These are phyloP conservation scores for Calliopum simillimum DNA, from an alignment of 2,888 invertebrate species.

Conservation along the genomic window DNA sequence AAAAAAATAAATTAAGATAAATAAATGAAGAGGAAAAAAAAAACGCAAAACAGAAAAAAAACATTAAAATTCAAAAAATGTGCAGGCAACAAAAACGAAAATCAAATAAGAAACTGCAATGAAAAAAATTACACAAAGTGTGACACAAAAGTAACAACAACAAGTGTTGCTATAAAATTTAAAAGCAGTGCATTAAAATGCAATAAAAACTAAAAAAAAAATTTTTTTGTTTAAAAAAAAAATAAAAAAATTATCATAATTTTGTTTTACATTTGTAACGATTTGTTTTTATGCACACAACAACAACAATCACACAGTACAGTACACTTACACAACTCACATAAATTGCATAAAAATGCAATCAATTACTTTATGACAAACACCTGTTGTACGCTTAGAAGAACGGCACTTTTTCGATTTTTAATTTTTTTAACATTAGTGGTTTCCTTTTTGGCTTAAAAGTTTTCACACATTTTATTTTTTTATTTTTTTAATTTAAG, in stretches of 20 bases:
- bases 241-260: not conserved
- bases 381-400: constrained; percentile 8
- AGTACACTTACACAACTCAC: not conserved
- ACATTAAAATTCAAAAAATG: not conserved
- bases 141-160: not conserved
- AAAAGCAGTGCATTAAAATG: not conserved
- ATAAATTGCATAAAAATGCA: too few species aligned
- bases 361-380: too few species aligned
- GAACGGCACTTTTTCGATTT: not conserved
- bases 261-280: not conserved
- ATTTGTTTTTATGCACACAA: not conserved
- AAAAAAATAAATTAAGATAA: too few species aligned
- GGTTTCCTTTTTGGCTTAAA: not conserved
- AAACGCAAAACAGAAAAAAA: not conserved
- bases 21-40: not conserved
- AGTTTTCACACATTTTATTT: not conserved
- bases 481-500: not conserved
- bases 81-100: not conserved
- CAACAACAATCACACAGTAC: too few species aligned
- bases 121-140: constrained; percentile 5
- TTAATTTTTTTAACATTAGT: not conserved
- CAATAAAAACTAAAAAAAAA: constrained; percentile 8
- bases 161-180: constrained; percentile 11
- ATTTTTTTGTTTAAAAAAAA: not conserved
- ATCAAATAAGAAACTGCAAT: constrained; percentile 8